Evolutionary conservation across 2,797 vertebrate genomes (phyloP).

Genomic region (Diglossa cyanea): DNA sequence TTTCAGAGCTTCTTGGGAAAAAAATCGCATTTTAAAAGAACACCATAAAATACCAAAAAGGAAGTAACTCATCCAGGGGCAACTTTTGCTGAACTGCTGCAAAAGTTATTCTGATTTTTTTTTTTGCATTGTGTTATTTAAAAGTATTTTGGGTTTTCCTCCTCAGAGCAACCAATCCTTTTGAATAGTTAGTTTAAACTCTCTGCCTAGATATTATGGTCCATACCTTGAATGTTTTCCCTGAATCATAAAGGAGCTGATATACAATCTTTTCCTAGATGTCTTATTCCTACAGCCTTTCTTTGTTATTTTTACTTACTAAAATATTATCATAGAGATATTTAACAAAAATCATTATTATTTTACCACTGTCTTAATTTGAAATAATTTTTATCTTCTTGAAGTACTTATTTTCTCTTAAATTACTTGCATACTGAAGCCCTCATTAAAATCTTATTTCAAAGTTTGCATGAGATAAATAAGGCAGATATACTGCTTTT

Average conservation of each 20-base stretch:
- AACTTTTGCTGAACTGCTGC: background rate
- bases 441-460: background rate
- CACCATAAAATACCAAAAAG: background rate
- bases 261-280: background rate
- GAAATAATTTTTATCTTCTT: background rate
- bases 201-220: background rate
- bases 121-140: rapidly evolving
- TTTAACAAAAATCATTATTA: background rate
- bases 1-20: background rate
- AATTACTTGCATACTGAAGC: background rate
- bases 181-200: background rate
- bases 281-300: background rate
- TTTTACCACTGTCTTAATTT: background rate
- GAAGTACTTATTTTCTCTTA: background rate
- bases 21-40: background rate
- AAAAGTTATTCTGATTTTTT: background rate
- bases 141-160: background rate
- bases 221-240: background rate
- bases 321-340: background rate
- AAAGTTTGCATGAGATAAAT: background rate
- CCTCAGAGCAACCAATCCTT: background rate
- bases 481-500: background rate
- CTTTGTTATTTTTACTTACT: background rate
- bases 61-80: background rate
- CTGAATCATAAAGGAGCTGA: background rate